Conservation (phyloP, 2,888 invertebrate genomes). For the Poecilobothrus nobilitatus region DNA sequence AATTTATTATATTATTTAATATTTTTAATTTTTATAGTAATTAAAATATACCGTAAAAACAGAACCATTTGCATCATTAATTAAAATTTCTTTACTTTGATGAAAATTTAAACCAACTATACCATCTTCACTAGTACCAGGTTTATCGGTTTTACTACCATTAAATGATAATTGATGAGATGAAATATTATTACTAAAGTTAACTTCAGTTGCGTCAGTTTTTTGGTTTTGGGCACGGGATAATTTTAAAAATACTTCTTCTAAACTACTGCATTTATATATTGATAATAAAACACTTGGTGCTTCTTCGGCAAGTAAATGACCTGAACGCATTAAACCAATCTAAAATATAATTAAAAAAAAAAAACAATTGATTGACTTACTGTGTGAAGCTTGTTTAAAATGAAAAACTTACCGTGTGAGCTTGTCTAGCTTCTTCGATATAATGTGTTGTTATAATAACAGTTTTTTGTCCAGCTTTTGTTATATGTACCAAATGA, state of each 20-base stretch:
- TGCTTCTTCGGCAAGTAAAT: constrained; percentile 81
- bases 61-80: constrained; percentile 62
- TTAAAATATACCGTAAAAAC: constrained; percentile 38
- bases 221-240: constrained; percentile 70
- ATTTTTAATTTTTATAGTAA: constrained; percentile 7
- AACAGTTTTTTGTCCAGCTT: constrained; percentile 84
- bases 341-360: constrained; percentile 53
- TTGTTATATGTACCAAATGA: constrained; percentile 81
- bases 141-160: constrained; percentile 66
- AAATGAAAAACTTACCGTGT: constrained; percentile 56
- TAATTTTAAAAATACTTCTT: constrained; percentile 87
- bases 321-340: constrained; percentile 88
- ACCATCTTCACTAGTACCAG: constrained; percentile 76
- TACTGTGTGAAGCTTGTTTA: neutral
- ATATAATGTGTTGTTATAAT: constrained; percentile 92
- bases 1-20: neutral
- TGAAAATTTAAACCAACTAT: constrained; percentile 83
- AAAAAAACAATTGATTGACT: constrained; percentile 9
- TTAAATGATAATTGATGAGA: constrained; percentile 69
- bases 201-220: constrained; percentile 42
- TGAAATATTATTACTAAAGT: constrained; percentile 58
- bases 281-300: constrained; percentile 74
- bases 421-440: constrained; percentile 87
- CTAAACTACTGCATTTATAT: constrained; percentile 75
- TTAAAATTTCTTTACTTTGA: constrained; percentile 81